Percentiles rank a stretch among this genome's conserved stretches.
Evolutionary conservation across 2,888 invertebrate species (phyloP).

Genomic region (Lepetodrilus schrolli): DNA sequence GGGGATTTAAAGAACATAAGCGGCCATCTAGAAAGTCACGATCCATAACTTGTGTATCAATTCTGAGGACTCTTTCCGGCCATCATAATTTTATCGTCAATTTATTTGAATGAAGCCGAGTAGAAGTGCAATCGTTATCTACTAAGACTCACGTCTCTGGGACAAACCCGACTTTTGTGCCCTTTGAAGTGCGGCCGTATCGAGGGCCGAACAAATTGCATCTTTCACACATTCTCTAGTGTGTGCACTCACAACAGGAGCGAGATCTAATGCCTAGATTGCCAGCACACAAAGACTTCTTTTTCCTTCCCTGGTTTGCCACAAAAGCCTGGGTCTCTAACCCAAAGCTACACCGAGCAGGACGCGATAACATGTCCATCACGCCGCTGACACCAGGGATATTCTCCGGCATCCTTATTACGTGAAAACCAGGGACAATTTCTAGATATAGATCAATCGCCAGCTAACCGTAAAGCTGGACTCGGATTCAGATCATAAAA

Average conservation of each 20-base stretch:
- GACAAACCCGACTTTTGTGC: not conserved
- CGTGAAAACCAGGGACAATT: constrained; percentile 16
- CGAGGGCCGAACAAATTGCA: constrained; percentile 3
- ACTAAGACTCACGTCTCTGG: not conserved
- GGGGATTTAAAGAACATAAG: not conserved
- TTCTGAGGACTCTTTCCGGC: not conserved
- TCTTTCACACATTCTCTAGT: constrained; percentile 3
- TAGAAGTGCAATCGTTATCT: constrained; percentile 9
- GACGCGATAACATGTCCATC: not conserved
- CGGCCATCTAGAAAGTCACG: not conserved
- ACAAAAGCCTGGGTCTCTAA: constrained; percentile 15
- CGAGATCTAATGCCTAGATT: constrained; percentile 13
- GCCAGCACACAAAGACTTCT: not conserved
- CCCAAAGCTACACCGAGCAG: not conserved
- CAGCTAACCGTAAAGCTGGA: not conserved
- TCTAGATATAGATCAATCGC: not conserved
- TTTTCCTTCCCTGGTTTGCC: constrained; percentile 6
- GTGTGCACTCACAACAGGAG: not conserved
- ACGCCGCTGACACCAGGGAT: constrained; percentile 10
- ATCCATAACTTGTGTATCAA: not conserved
- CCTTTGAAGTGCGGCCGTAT: constrained; percentile 17
- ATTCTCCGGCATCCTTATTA: not conserved
- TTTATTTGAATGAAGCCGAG: not conserved
- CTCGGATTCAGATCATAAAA: constrained; percentile 1
- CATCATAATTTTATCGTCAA: not conserved